Percentiles rank a stretch among this genome's conserved stretches.
These are phyloP conservation scores for Rhimphoctona megacephalus DNA, from an alignment of 2,888 invertebrate species.

Conservation along the genomic window DNA sequence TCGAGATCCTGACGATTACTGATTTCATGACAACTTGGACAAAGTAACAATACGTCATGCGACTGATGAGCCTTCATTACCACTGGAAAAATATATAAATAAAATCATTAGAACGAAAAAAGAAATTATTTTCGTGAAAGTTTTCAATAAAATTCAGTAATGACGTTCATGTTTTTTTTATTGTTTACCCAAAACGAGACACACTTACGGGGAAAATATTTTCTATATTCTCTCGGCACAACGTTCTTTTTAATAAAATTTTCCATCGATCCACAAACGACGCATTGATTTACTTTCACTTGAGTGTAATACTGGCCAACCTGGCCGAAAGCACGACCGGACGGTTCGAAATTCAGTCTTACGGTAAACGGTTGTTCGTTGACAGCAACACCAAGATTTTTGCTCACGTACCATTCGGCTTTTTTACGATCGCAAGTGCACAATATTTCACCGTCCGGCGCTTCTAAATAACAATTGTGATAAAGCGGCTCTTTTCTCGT, in stretches of 20 bases:
- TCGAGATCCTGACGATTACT: conserved; percentile 89
- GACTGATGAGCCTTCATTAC: conserved; percentile 93
- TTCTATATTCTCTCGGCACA: conserved; percentile 93
- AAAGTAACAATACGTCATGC: conserved; percentile 92
- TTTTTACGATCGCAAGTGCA: conserved; percentile 92
- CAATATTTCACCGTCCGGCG: conserved; percentile 91
- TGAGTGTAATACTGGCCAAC: conserved; percentile 91
- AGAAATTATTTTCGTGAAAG: neutral
- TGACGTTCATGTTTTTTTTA: conserved; percentile 9
- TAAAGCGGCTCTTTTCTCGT: conserved; percentile 89
- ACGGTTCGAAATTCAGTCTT: conserved; percentile 91
- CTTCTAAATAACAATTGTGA: conserved; percentile 91
- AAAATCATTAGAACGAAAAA: conserved; percentile 51
- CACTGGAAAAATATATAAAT: conserved; percentile 84
- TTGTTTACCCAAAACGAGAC: neutral
- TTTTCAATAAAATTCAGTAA: neutral
- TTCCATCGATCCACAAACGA: conserved; percentile 90
- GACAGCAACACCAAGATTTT: conserved; percentile 84
- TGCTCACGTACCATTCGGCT: conserved; percentile 89
- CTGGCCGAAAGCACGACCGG: conserved; percentile 89
- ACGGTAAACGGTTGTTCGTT: conserved; percentile 88
- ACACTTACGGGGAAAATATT: conserved; percentile 89
- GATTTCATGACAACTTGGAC: conserved; percentile 89
- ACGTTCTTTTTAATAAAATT: conserved; percentile 92
- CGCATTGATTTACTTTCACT: conserved; percentile 91